Conservation (phyloP, 1,140 invertebrate species). For the Dreissena polymorpha region DNA sequence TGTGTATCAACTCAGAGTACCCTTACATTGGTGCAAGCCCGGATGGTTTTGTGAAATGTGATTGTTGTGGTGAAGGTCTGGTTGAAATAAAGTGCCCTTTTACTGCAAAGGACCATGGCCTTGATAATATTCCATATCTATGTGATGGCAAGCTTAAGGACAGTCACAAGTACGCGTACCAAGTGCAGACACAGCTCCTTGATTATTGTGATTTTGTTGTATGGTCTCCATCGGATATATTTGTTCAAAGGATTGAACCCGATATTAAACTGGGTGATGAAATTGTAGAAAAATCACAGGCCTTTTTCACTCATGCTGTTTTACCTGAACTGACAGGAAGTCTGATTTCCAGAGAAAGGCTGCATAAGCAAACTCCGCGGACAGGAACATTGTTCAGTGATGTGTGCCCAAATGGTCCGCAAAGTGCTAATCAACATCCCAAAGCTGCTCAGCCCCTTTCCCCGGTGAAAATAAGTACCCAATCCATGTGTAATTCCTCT, state of each 20-base stretch:
- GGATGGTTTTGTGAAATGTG: conserved; percentile 44
- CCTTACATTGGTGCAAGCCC: conserved; percentile 58
- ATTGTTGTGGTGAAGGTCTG: conserved; percentile 58
- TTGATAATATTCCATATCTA: not conserved
- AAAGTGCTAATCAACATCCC: not conserved
- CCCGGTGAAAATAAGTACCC: not conserved
- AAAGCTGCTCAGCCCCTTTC: not conserved
- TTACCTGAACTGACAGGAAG: too few relatives aligned
- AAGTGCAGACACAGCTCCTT: conserved; percentile 55
- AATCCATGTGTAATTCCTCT: too few relatives aligned
- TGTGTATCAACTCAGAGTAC: conserved; percentile 45
- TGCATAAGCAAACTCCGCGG: too few relatives aligned
- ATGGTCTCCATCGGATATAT: conserved; percentile 44
- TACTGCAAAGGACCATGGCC: conserved; percentile 39
- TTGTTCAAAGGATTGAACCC: too few relatives aligned
- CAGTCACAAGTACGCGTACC: conserved; percentile 45
- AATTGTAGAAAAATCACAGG: too few relatives aligned
- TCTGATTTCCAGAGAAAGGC: too few relatives aligned
- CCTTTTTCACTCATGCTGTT: too few relatives aligned
- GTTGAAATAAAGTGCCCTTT: conserved; percentile 58
- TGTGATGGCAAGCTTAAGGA: conserved; percentile 11
- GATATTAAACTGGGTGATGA: too few relatives aligned
- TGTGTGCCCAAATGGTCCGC: conserved; percentile 22
- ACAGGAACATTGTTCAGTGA: not conserved
- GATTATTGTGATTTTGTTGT: conserved; percentile 57